These are phyloP conservation scores for Erebia ligea DNA, from an alignment of 2,888 invertebrate species.

Conservation along the genomic window DNA sequence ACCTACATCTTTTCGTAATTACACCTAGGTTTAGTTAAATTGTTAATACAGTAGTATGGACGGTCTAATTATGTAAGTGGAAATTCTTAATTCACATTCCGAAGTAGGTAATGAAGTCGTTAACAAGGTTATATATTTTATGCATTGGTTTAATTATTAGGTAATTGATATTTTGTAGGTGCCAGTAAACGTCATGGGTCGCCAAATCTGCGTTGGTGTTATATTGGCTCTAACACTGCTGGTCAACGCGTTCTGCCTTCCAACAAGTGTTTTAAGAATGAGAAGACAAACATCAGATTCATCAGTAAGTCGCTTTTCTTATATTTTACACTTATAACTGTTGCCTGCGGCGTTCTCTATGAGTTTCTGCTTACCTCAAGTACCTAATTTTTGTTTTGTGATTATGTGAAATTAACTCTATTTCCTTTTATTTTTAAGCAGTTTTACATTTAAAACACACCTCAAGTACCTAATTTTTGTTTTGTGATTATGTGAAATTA, in stretches of 20 bases:
- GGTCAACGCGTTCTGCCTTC: conserved; percentile 58
- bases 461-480: too few relatives aligned
- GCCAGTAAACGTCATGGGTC: conserved; percentile 57
- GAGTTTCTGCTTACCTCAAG: too few relatives aligned
- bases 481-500: too few relatives aligned
- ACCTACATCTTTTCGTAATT: conserved; percentile 1
- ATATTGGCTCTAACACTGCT: conserved; percentile 55
- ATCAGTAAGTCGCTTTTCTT: conserved; percentile 48
- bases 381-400: too few relatives aligned
- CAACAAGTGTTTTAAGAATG: conserved; percentile 43
- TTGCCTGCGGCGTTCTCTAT: too few relatives aligned
- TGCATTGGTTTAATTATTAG: conserved; percentile 7
- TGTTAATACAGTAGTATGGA: conserved; percentile 9
- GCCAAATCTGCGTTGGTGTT: conserved; percentile 47
- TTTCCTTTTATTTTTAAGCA: too few relatives aligned
- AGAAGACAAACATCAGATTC: conserved; percentile 46
- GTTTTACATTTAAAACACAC: too few relatives aligned
- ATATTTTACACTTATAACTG: neutral
- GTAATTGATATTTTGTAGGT: conserved; percentile 33
- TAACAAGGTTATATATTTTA: conserved; percentile 33
- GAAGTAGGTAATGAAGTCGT: conserved; percentile 21
- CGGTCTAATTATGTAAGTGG: conserved; percentile 9
- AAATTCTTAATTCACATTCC: conserved; percentile 17
- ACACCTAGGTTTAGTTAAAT: neutral
- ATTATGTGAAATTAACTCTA: too few relatives aligned